Conservation (phyloP, 2,797 vertebrate genomes). For the Sebastiscus albofasciatus region DNA sequence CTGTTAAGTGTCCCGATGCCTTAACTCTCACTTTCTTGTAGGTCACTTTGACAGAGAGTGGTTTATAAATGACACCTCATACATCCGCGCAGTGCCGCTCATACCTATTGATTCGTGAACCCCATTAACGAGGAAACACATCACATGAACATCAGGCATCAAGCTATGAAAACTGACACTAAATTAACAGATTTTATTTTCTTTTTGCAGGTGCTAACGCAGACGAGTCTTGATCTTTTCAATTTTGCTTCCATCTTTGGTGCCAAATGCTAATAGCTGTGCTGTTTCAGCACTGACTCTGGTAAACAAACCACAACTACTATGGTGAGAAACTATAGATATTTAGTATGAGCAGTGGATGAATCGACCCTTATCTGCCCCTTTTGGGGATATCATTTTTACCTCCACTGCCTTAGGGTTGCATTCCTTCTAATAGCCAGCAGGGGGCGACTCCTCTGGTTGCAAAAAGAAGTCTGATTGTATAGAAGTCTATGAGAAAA, state of each 20-base stretch:
- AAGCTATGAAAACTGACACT: neutral
- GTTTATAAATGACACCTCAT: conserved; percentile 26
- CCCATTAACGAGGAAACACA: neutral
- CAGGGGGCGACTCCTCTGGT: neutral
- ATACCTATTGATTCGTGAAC: neutral
- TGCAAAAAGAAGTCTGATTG: no score
- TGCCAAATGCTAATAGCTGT: neutral
- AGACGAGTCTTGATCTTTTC: neutral
- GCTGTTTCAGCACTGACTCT: neutral
- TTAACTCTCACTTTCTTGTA: conserved; percentile 50
- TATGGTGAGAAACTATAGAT: neutral
- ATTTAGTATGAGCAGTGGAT: neutral
- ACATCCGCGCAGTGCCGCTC: neutral
- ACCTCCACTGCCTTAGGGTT: neutral
- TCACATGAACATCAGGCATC: rapidly evolving
- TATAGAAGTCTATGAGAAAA: no score
- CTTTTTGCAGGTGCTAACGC: neutral
- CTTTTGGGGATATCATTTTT: no score
- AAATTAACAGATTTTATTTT: neutral
- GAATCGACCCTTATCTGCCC: neutral
- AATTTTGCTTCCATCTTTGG: neutral
- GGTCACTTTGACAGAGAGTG: conserved; percentile 64
- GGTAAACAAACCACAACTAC: neutral
- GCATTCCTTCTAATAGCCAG: neutral
- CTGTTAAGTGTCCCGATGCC: conserved; percentile 28